Percentiles rank a stretch among this genome's conserved stretches.
Conservation (phyloP, 2,113 vertebrate species). For the Acrocephalus kingi region DNA sequence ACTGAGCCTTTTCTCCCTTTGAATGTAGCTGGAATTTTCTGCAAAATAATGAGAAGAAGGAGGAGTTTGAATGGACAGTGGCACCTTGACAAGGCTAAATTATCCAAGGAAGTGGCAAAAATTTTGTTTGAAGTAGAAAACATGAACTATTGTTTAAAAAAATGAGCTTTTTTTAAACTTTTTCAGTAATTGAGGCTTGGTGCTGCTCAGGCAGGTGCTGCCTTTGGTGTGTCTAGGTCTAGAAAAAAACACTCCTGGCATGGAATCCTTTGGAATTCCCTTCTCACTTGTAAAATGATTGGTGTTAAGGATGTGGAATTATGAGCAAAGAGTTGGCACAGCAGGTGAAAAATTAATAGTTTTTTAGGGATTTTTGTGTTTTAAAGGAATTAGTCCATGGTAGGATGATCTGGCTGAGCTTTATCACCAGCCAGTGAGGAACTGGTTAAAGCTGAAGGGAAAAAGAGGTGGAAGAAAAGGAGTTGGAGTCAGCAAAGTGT, state of each 20-base stretch:
- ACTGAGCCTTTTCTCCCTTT: background rate
- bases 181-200: background rate
- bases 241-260: background rate
- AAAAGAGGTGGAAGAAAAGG: background rate
- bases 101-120: background rate
- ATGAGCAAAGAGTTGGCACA: background rate
- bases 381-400: background rate
- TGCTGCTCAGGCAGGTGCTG: background rate
- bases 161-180: accelerated
- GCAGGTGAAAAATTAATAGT: background rate
- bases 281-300: background rate
- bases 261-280: background rate
- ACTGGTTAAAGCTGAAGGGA: background rate
- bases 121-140: background rate
- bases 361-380: background rate
- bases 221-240: background rate
- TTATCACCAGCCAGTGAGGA: background rate
- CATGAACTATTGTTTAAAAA: background rate
- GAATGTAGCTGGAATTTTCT: background rate
- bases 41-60: background rate
- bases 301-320: background rate
- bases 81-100: background rate
- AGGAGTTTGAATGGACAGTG: background rate
- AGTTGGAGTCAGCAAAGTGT: background rate
- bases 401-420: background rate